Base-by-base conservation (phyloP, 2,888 invertebrate genomes). In the Anthophora plumipes region DNA sequence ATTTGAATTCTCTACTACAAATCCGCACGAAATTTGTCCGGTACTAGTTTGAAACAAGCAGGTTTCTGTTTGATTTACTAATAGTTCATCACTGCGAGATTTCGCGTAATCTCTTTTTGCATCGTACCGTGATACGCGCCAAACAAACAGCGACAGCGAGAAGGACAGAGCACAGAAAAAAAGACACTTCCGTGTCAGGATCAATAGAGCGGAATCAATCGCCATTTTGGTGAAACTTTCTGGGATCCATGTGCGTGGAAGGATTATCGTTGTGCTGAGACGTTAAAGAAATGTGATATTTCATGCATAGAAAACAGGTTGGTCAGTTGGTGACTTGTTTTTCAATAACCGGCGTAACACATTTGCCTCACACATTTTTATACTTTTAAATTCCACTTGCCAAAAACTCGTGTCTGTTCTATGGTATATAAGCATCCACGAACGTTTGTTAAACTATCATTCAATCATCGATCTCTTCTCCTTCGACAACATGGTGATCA, bases 391-490 rank as follows among this genome's bases (percentile, higher is more conserved):
- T 89, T 85, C 66, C 60, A 20, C 22, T 61, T 59, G 57, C 22
- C 77, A 82, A 88, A 90, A 88, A 81, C 85, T n/a, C 41, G 54
- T 70, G 66, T 73, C 67, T 63, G 73, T 37, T 67, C 70, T 31
- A 22, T 22, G 72, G 85, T 91, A 92, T 92, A 92, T 91, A 92
- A 92, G 82, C 81, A 76, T 70, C 71, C 61, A 74, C 61, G 85
- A 73, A 75, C 72, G 82, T 81, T 75, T 74, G 75, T 61, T 61
- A 71, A 59, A 74, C 82, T 90, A 90, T 91, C 91, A 92, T 76
- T 92, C 86, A 77, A 81, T 86, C 85, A 75, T n/a, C 55, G 63
- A 84, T 83, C 86, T 77, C 39, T 59, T 77, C 73, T 75, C 70
- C 69, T 80, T 71, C 74, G 82, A 74, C 64, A 84, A 69, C 76